Base-by-base conservation (phyloP, 2,888 invertebrate genomes). In the Micoletzkya japonica region DNA sequence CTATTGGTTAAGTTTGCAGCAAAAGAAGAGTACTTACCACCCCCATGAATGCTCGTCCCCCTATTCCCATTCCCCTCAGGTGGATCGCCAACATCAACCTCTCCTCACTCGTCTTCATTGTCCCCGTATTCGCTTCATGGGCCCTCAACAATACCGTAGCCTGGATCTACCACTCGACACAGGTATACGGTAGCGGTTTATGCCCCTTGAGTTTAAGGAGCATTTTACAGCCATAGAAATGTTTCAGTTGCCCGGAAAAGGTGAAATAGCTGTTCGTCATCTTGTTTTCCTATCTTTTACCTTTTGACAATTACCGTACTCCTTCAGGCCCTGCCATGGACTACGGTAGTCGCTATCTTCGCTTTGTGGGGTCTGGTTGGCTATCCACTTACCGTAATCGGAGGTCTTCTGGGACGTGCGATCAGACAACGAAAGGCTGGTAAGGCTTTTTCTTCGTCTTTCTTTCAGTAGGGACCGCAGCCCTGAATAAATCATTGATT, bases 31-130 rank as follows among this genome's bases (percentile, higher is more conserved):
- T n/a, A n/a, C n/a, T n/a, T n/a, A n/a, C n/a, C n/a, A n/a, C n/a
- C n/a, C n/a, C n/a, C n/a, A n/a, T n/a, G n/a, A n/a, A n/a, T n/a
- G n/a, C 20, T 44, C 44, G 10, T 44, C 44, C 44, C 44, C n/a
- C n/a, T n/a, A n/a, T n/a, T n/a, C n/a, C n/a, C n/a, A n/a, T n/a
- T n/a, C n/a, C n/a, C n/a, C n/a, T 24, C 34, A 86, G 85, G 72
- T 89, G 89, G 89, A 87, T 88, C 24, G 86, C 87, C 84, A 88
- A 88, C 77, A 87, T 88, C 71, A 88, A 88, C 78, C 81, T 88
- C 2, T 88, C 88, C 2, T 88, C 88, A 1, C 85, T 86, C 61
- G 82, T 88, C 7, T 89, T 88, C 84, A 86, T 87, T 28, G 87
- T 86, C 54, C 88, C 88, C 20, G 87, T 88, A 78, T 87, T 88